These are phyloP conservation scores for Lycophotia porphyrea DNA, from an alignment of 2,888 invertebrate species.

Conservation along the genomic window DNA sequence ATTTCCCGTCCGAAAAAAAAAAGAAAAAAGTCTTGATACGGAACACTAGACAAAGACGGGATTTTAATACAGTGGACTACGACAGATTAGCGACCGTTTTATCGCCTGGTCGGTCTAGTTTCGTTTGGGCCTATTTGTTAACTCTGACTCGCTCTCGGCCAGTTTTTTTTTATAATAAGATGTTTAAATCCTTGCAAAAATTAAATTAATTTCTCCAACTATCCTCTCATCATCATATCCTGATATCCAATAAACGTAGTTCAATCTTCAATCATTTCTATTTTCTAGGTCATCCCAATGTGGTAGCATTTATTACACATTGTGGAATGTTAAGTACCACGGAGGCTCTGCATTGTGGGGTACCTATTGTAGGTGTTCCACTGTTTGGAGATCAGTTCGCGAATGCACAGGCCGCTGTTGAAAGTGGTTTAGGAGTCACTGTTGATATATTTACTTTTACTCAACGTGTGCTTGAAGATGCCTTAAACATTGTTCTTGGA, in stretches of 20 bases:
- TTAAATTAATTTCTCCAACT: neutral
- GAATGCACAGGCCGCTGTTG: conserved; percentile 84
- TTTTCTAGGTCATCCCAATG: conserved; percentile 86
- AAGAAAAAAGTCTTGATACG: too few species aligned
- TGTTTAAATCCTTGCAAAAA: neutral
- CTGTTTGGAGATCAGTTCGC: conserved; percentile 89
- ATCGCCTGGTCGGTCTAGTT: neutral
- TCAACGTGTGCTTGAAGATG: conserved; percentile 49
- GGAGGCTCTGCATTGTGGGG: conserved; percentile 84
- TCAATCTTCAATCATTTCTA: neutral
- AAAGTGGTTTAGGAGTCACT: conserved; percentile 83
- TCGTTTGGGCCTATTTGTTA: neutral
- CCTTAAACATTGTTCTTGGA: conserved; percentile 59
- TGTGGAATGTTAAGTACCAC: conserved; percentile 88
- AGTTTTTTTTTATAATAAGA: neutral
- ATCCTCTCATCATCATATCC: too few species aligned
- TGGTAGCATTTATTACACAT: conserved; percentile 87
- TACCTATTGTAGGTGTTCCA: conserved; percentile 86
- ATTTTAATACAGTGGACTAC: neutral
- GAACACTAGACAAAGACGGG: neutral
- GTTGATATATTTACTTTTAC: conserved; percentile 71
- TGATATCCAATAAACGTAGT: neutral
- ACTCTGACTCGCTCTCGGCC: neutral
- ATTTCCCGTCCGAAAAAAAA: too few species aligned
- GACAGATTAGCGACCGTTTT: neutral